Base-by-base conservation (phyloP, 1,140 invertebrate genomes). In the Steinernema khuongi region DNA sequence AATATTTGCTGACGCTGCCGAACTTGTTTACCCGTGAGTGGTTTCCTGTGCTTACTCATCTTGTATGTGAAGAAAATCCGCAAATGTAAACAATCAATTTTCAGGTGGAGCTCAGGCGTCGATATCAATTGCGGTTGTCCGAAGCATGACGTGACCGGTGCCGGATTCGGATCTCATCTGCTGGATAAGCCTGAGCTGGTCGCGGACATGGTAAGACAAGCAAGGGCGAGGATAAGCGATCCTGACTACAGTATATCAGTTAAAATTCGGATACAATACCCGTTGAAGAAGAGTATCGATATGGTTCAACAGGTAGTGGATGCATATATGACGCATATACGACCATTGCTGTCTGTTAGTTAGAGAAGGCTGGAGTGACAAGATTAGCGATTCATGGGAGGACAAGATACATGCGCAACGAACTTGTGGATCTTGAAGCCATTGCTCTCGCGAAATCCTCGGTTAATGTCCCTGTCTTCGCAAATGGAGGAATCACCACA, bases 111-210 rank as follows among this genome's bases (percentile, higher is more conserved):
- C 66, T 91, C 93, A 89, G 94, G 94, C 22, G 91, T 95, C 0
- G 94, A 97, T 88, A 87, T 97, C 31, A 97, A 97, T 85, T 97
- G 94, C 88, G 94, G 95, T 7, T 97, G 95, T 82, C 95, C 95
- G 14, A 95, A 98, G 86, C 89, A 90, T 86, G 88, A 73, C 31
- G 76, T 94, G 0, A 91, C 93, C 85, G 89, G 91, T 81, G 91
- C 94, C 84, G 93, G 93, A 22, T 93, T 94, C 85, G 95, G 94
- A 11, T 91, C 92, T 81, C 90, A 90, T 77, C 85, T 97, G 73
- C 87, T 97, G 7, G 90, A 89, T 1, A 90, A 93, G 81, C 94
- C 94, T 29, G 90, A 97, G 80, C 74, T 92, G 7, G 90, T 97
- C 11, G 89, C 76, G 1, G 76, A 77, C 33, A 77, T 77, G 36